Conservation (phyloP, 1,140 invertebrate species). For the Drosophila rufa region DNA sequence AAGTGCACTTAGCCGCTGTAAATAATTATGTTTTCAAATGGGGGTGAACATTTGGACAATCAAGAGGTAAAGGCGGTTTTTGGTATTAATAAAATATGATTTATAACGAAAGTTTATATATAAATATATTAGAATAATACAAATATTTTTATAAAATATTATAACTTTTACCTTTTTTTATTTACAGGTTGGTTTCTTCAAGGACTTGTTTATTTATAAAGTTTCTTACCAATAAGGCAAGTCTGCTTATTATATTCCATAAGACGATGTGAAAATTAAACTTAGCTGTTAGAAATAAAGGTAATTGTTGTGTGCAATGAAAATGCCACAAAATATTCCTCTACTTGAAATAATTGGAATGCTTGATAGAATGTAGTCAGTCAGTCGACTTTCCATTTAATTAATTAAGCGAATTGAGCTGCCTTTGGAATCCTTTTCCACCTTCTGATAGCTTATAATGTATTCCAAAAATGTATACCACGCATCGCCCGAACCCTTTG, state of each 20-base stretch:
- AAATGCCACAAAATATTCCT: not conserved
- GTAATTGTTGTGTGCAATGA: too few relatives aligned
- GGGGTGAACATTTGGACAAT: not conserved
- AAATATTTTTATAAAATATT: not conserved
- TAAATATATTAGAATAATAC: too few relatives aligned
- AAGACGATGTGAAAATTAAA: not conserved
- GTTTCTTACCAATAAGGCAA: not conserved
- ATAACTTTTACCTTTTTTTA: not conserved
- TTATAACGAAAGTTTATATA: too few relatives aligned
- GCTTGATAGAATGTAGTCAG: not conserved
- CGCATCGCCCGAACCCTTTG: not conserved
- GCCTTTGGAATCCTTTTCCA: not conserved
- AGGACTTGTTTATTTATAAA: not conserved
- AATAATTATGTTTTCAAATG: not conserved
- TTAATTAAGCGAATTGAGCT: conserved; percentile 3
- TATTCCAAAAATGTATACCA: conserved; percentile 4
- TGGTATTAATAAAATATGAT: not conserved
- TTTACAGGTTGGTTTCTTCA: conserved; percentile 8
- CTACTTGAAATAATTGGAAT: not conserved
- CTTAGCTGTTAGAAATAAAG: not conserved
- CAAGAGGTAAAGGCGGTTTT: too few relatives aligned
- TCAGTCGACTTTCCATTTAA: conserved; percentile 5
- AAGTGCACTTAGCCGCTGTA: conserved; percentile 14
- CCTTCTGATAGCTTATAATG: conserved; percentile 3
- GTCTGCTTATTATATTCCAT: not conserved